These are phyloP conservation scores for Heteromormyrus szaboi DNA, from an alignment of 2,797 vertebrate species.

Conservation along the genomic window DNA sequence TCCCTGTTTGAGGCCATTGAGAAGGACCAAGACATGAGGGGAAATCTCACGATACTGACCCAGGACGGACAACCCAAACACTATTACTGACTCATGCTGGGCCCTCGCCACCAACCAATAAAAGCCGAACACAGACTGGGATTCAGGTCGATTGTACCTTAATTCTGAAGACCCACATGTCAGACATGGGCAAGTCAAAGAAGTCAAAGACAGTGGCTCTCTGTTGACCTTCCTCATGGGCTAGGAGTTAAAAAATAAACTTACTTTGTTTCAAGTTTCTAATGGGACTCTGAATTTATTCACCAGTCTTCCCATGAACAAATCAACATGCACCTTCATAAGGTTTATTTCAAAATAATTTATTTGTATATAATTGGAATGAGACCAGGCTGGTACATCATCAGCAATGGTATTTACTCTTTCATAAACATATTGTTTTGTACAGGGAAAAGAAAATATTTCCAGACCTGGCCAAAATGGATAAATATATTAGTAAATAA, in stretches of 20 bases:
- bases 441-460: constrained; percentile 59
- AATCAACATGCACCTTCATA: constrained; percentile 13
- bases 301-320: not conserved
- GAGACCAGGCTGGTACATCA: constrained; percentile 67
- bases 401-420: constrained; percentile 64
- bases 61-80: constrained; percentile 45
- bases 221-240: not conserved
- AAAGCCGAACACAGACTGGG: not conserved
- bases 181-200: not conserved
- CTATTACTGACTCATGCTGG: constrained; percentile 52
- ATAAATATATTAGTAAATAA: constrained; percentile 99
- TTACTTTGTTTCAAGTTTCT: not conserved
- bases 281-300: not conserved
- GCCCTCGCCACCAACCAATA: constrained; percentile 11
- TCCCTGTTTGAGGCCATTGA: constrained; percentile 79
- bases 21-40: constrained; percentile 71
- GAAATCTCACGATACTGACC: constrained; percentile 65
- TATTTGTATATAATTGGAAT: constrained; percentile 76
- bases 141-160: not conserved
- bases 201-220: not conserved
- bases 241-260: not conserved
- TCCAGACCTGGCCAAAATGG: constrained; percentile 74
- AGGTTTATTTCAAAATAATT: constrained; percentile 72
- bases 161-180: not conserved
- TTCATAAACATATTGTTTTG: constrained; percentile 63